phyloP scores from a whole-genome alignment of 2,888 invertebrate genomes.

The Sinotaia quadrata region DNA sequence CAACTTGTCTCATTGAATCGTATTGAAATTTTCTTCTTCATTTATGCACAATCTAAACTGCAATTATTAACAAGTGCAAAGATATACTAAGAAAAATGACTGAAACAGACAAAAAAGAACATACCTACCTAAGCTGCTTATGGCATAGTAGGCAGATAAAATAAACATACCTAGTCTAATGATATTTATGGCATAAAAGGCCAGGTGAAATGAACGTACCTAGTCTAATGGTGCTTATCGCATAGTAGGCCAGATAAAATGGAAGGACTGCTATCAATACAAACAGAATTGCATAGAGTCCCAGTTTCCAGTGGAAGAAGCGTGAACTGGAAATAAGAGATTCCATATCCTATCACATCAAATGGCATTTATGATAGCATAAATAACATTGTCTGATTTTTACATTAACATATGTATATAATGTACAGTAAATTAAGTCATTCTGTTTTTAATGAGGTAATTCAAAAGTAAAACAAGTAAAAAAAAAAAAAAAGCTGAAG shows the following conservation, averaged over 20 bases:
- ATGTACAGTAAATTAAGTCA: too few relatives aligned
- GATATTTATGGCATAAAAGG: too few relatives aligned
- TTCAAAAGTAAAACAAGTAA: background rate
- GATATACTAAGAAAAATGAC: too few relatives aligned
- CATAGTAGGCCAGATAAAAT: constrained; percentile 95
- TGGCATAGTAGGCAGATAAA: too few relatives aligned
- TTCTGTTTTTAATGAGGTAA: background rate
- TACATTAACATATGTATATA: background rate
- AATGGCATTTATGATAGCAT: too few relatives aligned
- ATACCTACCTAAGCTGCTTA: background rate
- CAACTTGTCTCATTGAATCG: too few relatives aligned
- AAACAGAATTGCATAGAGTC: constrained; percentile 89
- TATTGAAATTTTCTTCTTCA: too few relatives aligned
- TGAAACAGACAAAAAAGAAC: background rate
- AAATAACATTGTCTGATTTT: too few relatives aligned
- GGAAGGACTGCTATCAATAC: constrained; percentile 97
- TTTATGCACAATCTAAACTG: too few relatives aligned
- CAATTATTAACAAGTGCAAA: too few relatives aligned
- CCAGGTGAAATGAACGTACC: constrained; percentile 62
- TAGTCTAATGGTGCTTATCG: constrained; percentile 86
- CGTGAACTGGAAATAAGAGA: constrained; percentile 86
- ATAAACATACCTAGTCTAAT: too few relatives aligned
- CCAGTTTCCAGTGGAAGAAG: constrained; percentile 95
- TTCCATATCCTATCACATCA: too few relatives aligned
- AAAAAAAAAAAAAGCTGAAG: background rate